Conservation (phyloP, 1,140 invertebrate genomes). For the Caenorhabditis inopinata region DNA sequence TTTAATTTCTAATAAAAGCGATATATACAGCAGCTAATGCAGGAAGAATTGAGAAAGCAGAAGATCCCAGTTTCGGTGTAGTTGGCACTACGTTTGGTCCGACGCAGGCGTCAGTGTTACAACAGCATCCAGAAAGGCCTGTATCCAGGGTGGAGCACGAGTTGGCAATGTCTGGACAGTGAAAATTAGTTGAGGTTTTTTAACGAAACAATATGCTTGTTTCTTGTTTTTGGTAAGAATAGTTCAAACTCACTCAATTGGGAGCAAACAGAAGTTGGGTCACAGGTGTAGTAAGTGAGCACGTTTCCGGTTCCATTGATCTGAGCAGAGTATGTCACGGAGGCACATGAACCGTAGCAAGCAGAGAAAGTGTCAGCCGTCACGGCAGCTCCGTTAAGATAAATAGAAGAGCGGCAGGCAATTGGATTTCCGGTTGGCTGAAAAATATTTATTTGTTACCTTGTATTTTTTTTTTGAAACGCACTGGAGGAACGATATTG, state of each 20-base stretch:
- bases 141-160: not conserved
- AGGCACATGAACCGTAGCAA: slow-evolving; percentile 39
- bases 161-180: not conserved
- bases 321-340: slow-evolving; percentile 12
- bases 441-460: not conserved
- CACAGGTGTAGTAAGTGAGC: slow-evolving; percentile 38
- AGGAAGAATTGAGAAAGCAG: slow-evolving; percentile 19
- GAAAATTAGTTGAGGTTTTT: too few relatives aligned
- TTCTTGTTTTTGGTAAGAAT: too few relatives aligned
- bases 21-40: slow-evolving; percentile 28
- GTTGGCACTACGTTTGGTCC: not conserved
- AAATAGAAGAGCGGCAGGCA: slow-evolving; percentile 31
- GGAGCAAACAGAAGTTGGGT: slow-evolving; percentile 2
- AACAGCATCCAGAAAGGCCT: slow-evolving; percentile 16
- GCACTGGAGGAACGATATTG: not conserved
- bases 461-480: not conserved
- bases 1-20: slow-evolving; percentile 1
- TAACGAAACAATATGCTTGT: too few relatives aligned
- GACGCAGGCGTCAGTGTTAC: not conserved
- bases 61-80: not conserved
- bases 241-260: not conserved
- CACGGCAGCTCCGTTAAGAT: not conserved
- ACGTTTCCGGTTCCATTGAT: not conserved
- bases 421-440: not conserved
- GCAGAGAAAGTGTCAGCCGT: not conserved